Conservation (phyloP, 2,888 invertebrate genomes). For the Euphydryas editha region DNA sequence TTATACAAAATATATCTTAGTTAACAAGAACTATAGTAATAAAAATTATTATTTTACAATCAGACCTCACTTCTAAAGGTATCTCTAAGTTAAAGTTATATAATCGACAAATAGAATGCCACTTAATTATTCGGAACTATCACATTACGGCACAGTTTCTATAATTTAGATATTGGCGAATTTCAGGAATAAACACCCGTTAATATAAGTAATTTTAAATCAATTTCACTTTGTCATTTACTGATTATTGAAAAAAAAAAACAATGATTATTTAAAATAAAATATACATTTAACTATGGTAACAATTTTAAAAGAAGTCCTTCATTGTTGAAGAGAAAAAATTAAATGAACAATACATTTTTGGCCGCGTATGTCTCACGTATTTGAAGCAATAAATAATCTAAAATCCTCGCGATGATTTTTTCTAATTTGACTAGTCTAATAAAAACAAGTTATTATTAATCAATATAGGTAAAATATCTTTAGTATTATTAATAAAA, state of each 20-base stretch:
- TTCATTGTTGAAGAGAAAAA: slow-evolving; percentile 33
- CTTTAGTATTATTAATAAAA: slow-evolving; percentile 45
- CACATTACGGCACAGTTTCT: slow-evolving; percentile 64
- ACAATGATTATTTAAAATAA: slow-evolving; percentile 24
- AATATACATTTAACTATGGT: slow-evolving; percentile 68
- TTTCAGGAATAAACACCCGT: not conserved
- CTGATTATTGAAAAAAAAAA: slow-evolving; percentile 8
- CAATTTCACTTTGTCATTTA: slow-evolving; percentile 1
- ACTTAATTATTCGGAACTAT: slow-evolving; percentile 63
- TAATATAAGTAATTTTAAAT: not conserved
- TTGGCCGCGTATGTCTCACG: slow-evolving; percentile 40
- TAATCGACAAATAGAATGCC: slow-evolving; percentile 70
- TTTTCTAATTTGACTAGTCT: slow-evolving; percentile 80
- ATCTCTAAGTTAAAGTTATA: slow-evolving; percentile 64
- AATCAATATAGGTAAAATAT: slow-evolving; percentile 49
- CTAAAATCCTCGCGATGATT: slow-evolving; percentile 66
- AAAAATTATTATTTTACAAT: slow-evolving; percentile 78
- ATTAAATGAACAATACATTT: slow-evolving; percentile 38
- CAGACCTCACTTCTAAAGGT: slow-evolving; percentile 72
- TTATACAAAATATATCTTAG: slow-evolving; percentile 82
- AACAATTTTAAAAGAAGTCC: slow-evolving; percentile 65
- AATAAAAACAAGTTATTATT: slow-evolving; percentile 52
- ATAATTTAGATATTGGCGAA: slow-evolving; percentile 15
- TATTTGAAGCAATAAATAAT: slow-evolving; percentile 71
- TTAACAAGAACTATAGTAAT: slow-evolving; percentile 72